These are phyloP conservation scores for Hermaeophaga mercurialis DNA, from an alignment of 2,888 invertebrate genomes.

Conservation along the genomic window DNA sequence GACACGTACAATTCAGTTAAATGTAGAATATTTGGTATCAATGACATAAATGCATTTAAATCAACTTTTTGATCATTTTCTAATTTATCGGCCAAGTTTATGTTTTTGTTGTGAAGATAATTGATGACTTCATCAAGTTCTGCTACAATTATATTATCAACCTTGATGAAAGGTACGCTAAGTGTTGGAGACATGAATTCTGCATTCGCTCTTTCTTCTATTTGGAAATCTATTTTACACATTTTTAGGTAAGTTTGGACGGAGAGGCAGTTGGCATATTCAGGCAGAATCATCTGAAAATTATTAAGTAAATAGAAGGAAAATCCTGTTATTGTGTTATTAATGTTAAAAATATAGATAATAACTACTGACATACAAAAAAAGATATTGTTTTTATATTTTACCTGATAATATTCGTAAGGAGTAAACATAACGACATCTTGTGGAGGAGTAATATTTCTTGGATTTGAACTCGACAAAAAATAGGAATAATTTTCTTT, in stretches of 20 bases:
- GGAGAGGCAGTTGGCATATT: conserved; percentile 89
- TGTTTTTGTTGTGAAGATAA: conserved; percentile 82
- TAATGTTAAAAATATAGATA: too few relatives aligned
- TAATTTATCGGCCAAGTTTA: conserved; percentile 71
- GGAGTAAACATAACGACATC: conserved; percentile 85
- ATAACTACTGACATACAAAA: too few relatives aligned
- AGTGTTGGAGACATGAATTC: conserved; percentile 96
- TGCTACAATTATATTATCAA: conserved; percentile 83
- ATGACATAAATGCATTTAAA: conserved; percentile 88
- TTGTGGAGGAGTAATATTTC: conserved; percentile 74
- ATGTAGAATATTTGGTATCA: conserved; percentile 83
- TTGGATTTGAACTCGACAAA: background rate
- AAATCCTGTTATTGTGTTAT: too few relatives aligned
- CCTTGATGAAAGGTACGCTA: conserved; percentile 86
- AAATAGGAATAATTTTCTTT: conserved; percentile 16
- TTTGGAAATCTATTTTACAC: conserved; percentile 80
- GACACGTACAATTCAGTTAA: conserved; percentile 90
- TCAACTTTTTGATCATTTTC: conserved; percentile 80
- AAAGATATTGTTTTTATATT: too few relatives aligned
- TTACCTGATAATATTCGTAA: conserved; percentile 53
- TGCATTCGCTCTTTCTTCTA: conserved; percentile 85
- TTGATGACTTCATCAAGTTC: conserved; percentile 90
- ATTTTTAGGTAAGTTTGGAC: conserved; percentile 91
- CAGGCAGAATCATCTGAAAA: conserved; percentile 75
- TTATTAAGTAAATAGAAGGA: too few relatives aligned